Base-by-base conservation (phyloP, 2,888 invertebrate genomes). In the Mylabris sibirica region DNA sequence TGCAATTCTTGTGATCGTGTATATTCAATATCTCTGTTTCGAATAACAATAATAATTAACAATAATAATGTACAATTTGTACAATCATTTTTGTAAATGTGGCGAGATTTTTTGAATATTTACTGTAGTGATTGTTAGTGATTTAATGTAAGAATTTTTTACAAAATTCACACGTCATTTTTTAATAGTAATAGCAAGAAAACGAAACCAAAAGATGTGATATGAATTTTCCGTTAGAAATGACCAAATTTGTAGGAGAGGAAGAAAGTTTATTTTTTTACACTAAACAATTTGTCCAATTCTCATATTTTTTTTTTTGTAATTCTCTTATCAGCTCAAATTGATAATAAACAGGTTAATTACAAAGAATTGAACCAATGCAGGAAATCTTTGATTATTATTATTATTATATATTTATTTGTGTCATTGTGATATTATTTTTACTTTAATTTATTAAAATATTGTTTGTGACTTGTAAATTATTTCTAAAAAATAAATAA, bases 341-440 rank as follows among this genome's bases (percentile, higher is more conserved):
- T 30, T 8, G 30, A 30, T 2, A 30, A 30, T 8, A 30, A 30
- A 8, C 30, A 4, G 30, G 8, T 30, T 30, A 30, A 30, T 30
- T 30, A 30, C 30, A 30, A 30, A 49, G 20, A 20, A 49, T 49
- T 49, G 49, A 49, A 49, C 49, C 49, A 49, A 49, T 49, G 49
- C 9, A 6, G 30, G 30, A 9, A 49, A 49, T 49, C 20, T 49
- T 49, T 49, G 20, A 53, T 53, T 38, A n/a, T n/a, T n/a, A n/a
- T n/a, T n/a, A n/a, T n/a, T n/a, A n/a, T n/a, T n/a, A n/a, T n/a
- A 38, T 22, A 53, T 53, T 53, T 53, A 53, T 53, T 53, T 53
- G 24, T 53, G 53, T 53, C 53, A 53, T 53, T 53, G 53, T 53
- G 53, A 53, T 53, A 53, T 53, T 53, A 53, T 22, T 53, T 53